phyloP scores from a whole-genome alignment of 2,888 invertebrate genomes.

The Hedya salicella region DNA sequence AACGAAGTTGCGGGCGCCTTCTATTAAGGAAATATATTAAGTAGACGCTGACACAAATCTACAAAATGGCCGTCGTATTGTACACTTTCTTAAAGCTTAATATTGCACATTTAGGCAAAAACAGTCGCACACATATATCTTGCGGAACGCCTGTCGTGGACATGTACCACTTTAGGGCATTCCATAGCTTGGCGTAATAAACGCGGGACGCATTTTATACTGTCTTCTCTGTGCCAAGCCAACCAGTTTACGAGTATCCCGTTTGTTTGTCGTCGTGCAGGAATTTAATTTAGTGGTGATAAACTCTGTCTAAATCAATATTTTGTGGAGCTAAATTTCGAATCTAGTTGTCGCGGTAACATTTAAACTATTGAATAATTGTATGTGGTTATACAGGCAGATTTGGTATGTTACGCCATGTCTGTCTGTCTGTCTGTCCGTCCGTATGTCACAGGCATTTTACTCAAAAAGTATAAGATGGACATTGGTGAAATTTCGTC shows the following conservation, averaged over 20 bases:
- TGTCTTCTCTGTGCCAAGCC: constrained; percentile 40
- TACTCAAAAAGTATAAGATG: no score
- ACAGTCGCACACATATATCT: constrained; percentile 33
- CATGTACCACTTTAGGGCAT: constrained; percentile 38
- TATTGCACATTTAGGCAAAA: constrained; percentile 27
- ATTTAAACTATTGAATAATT: no score
- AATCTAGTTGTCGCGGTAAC: no score
- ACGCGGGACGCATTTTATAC: constrained; percentile 41
- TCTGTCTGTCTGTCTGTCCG: no score
- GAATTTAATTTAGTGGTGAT: constrained; percentile 40
- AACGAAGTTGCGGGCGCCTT: no score
- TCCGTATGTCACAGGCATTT: no score
- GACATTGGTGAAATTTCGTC: no score
- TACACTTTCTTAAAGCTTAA: constrained; percentile 1
- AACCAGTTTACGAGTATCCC: constrained; percentile 35
- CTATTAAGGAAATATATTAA: no score
- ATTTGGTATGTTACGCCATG: no score
- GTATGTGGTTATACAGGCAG: no score
- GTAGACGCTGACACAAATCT: no score
- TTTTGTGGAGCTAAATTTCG: background rate
- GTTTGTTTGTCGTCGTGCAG: constrained; percentile 32
- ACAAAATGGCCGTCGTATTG: no score
- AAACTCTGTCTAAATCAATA: background rate
- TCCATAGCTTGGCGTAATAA: constrained; percentile 38
- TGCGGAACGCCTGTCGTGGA: constrained; percentile 30